phyloP scores from a whole-genome alignment of 2,888 invertebrate genomes.

The Itoplectis maculator region DNA sequence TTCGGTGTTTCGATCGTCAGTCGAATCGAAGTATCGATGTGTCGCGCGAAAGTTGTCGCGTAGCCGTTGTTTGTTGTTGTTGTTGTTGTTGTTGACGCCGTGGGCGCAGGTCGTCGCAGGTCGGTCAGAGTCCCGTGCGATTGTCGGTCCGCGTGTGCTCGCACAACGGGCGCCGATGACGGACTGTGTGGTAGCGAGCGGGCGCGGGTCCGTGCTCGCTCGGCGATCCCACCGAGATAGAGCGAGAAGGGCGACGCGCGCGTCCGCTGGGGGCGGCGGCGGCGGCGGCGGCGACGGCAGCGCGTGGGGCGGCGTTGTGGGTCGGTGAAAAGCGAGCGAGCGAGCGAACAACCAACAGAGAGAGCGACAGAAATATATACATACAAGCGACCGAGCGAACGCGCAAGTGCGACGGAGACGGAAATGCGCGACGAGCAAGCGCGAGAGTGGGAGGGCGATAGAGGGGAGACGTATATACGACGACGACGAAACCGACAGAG shows the following conservation, averaged over 20 bases:
- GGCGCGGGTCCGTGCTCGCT: constrained; percentile 74
- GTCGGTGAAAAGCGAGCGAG: constrained; percentile 66
- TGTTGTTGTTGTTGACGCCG: constrained; percentile 38
- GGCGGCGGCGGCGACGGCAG: constrained; percentile 67
- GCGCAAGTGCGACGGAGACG: too few relatives aligned
- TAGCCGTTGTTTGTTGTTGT: too few relatives aligned
- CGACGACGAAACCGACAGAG: too few relatives aligned
- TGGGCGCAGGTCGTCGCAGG: not conserved
- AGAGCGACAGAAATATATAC: too few relatives aligned
- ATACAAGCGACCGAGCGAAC: too few relatives aligned
- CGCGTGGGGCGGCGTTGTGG: constrained; percentile 71
- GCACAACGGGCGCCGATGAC: constrained; percentile 79
- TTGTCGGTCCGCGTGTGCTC: constrained; percentile 73
- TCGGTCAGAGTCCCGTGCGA: not conserved
- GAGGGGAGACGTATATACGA: too few relatives aligned
- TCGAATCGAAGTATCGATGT: too few relatives aligned
- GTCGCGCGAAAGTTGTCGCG: too few relatives aligned
- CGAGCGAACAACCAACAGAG: not conserved
- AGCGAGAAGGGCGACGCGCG: constrained; percentile 62
- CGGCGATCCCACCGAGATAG: constrained; percentile 63
- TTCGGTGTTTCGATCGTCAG: too few relatives aligned
- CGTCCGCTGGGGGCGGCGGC: constrained; percentile 69
- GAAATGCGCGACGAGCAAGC: too few relatives aligned
- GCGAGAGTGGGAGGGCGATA: too few relatives aligned
- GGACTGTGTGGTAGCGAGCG: constrained; percentile 83